Evolutionary conservation across 2,113 vertebrate species (phyloP).

Genomic region (Otolemur garnettii): DNA sequence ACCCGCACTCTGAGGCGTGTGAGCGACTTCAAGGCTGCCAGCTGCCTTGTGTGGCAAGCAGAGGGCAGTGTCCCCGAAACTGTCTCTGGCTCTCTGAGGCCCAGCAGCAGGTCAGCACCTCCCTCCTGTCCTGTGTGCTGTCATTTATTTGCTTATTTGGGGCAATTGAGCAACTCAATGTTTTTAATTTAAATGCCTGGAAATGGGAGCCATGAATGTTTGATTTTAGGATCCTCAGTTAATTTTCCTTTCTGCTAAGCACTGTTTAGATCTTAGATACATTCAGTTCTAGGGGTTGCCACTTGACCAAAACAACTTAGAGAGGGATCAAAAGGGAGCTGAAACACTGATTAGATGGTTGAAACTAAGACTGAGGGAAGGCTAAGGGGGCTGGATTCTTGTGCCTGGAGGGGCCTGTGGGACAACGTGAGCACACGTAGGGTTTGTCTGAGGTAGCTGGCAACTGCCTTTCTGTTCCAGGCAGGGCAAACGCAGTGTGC

Average conservation of each 20-base stretch:
- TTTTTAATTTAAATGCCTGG: background rate
- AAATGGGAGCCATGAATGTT: background rate
- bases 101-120: background rate
- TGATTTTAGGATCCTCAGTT: background rate
- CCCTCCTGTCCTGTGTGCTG: accelerated
- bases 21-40: background rate
- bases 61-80: background rate
- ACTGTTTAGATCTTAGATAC: slow-evolving; percentile 18
- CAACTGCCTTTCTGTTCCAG: background rate
- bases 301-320: slow-evolving; percentile 31
- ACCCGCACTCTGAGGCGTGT: background rate
- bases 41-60: background rate
- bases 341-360: slow-evolving; percentile 55
- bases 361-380: slow-evolving; percentile 35
- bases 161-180: background rate
- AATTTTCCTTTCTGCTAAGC: slow-evolving; percentile 10
- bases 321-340: slow-evolving; percentile 23
- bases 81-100: background rate
- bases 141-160: background rate
- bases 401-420: background rate
- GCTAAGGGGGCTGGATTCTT: background rate
- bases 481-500: background rate
- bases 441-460: accelerated
- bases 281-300: background rate
- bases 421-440: accelerated